Evolutionary conservation across 1,140 invertebrate genomes (phyloP).

Genomic region (Leptinotarsa lineolata): DNA sequence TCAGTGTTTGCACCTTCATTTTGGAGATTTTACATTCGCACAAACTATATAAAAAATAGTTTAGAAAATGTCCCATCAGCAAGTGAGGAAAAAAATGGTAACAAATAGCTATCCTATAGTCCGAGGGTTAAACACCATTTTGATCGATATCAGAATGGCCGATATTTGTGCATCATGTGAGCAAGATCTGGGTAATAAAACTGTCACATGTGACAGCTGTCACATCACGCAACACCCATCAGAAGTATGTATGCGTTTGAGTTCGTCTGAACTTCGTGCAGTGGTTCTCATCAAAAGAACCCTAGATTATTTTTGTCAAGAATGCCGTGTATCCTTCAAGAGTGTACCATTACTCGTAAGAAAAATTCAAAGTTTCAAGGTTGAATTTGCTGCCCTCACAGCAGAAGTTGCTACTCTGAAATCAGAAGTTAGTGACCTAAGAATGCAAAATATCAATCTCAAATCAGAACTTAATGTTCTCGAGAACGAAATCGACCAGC

Average conservation of each 20-base stretch:
- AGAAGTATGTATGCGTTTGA: not conserved
- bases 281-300: not conserved
- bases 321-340: not conserved
- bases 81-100: too few relatives aligned
- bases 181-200: not conserved
- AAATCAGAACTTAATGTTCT: too few relatives aligned
- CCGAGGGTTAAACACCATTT: too few relatives aligned
- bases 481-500: too few relatives aligned
- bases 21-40: too few relatives aligned
- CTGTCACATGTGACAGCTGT: not conserved
- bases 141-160: too few relatives aligned
- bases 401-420: not conserved
- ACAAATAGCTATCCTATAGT: too few relatives aligned
- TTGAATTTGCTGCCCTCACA: not conserved
- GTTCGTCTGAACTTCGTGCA: not conserved
- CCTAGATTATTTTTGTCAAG: not conserved
- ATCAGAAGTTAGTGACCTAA: too few relatives aligned
- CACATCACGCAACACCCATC: not conserved
- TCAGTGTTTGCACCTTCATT: too few relatives aligned
- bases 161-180: not conserved
- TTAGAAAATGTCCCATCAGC: too few relatives aligned
- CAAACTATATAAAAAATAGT: too few relatives aligned
- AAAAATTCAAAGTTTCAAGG: not conserved
- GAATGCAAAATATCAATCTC: too few relatives aligned
- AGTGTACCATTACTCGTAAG: not conserved